These are phyloP conservation scores for Orthonychiurus folsomi DNA, from an alignment of 2,888 invertebrate species.

Conservation along the genomic window DNA sequence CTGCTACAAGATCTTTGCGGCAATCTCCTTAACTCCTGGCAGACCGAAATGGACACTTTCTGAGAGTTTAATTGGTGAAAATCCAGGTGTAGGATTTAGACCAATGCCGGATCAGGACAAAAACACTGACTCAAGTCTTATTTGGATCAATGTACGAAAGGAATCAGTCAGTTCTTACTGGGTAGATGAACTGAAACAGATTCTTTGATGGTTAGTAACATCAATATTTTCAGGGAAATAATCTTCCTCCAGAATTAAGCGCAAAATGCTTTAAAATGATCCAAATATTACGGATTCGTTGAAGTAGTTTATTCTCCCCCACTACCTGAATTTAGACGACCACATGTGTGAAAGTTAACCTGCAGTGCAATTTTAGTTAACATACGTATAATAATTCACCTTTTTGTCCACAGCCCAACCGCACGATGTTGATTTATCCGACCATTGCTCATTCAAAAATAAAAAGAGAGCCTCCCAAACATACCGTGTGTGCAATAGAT, in stretches of 20 bases:
- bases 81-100: constrained; percentile 89
- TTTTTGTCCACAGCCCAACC: no score
- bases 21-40: constrained; percentile 59
- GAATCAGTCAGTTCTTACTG: constrained; percentile 62
- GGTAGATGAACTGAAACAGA: constrained; percentile 66
- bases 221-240: no score
- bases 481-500: neutral
- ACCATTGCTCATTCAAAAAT: no score
- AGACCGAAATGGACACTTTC: constrained; percentile 85
- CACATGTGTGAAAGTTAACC: no score
- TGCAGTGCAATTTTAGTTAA: no score
- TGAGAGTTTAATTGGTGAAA: constrained; percentile 77
- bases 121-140: constrained; percentile 90
- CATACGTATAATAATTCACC: no score
- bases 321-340: no score
- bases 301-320: neutral
- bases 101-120: constrained; percentile 81
- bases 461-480: neutral
- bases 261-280: neutral
- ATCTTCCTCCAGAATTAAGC: no score
- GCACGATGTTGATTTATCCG: no score
- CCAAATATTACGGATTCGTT: neutral
- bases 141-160: constrained; percentile 80
- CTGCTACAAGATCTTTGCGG: constrained; percentile 79
- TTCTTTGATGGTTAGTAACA: no score